These are phyloP conservation scores for Catagonus wagneri DNA, from an alignment of 2,113 vertebrate genomes.

Conservation along the genomic window DNA sequence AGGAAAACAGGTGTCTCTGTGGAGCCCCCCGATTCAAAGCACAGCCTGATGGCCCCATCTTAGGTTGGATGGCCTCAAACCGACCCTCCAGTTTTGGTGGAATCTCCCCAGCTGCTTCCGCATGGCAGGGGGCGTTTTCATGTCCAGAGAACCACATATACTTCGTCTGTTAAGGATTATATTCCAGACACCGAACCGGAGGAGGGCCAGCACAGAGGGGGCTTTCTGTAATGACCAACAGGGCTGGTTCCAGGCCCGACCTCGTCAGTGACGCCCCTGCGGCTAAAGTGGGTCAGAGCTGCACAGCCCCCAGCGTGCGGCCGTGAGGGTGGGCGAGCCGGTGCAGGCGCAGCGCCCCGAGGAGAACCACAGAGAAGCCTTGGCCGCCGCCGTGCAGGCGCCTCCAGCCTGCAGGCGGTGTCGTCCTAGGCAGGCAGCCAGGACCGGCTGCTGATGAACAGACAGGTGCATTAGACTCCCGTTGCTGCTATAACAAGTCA, in stretches of 20 bases:
- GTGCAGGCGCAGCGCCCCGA: too few species aligned
- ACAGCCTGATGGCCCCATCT: background rate
- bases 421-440: background rate
- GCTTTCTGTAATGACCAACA: too few species aligned
- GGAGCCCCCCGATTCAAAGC: background rate
- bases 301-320: fast-evolving
- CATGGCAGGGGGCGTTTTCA: background rate
- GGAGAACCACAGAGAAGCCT: too few species aligned
- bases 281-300: too few species aligned
- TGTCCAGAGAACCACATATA: background rate
- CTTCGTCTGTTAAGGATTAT: background rate
- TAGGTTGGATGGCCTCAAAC: background rate
- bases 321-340: background rate
- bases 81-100: background rate
- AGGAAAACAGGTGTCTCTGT: background rate
- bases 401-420: fast-evolving
- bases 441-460: background rate
- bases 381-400: background rate
- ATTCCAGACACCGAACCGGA: background rate
- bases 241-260: too few species aligned
- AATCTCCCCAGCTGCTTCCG: background rate
- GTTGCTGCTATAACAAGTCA: background rate
- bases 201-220: background rate
- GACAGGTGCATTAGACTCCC: background rate
- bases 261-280: fast-evolving